Base-by-base conservation (phyloP, 2,113 vertebrate genomes). In the Pseudopipra pipra region DNA sequence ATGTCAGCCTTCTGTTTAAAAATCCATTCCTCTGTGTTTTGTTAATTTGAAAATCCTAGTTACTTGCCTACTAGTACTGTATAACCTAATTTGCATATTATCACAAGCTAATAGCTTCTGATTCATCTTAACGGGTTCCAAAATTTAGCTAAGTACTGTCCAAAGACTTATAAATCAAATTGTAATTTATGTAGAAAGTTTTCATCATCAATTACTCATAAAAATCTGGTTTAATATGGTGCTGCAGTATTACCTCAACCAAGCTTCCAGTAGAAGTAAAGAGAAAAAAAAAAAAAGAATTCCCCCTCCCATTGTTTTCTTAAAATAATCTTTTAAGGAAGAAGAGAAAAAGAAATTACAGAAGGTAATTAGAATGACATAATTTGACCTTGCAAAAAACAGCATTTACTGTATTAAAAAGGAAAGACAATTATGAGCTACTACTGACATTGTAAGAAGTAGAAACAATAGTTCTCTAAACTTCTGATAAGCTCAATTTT, bases 401-500 rank as follows among this genome's bases (percentile, higher is more conserved):
- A 7, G 1, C 6, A 59, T 72, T 90, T 70, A 2, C 20, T 76
- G 4, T 46, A 62, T 62, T 70, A 80, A 65, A 91, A 87, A 52
- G 4, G 52, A 56, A 71, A 76, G 20, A 90, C 77, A 92, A 84
- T 19, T 0, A 77, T 62, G 51, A 92, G 24, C 58, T 85, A n/a
- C 33, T 92, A 33, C 56, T 75, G 73, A 39, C 61, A 33, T 78
- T 75, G 63, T 51, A 67, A 67, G 46, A 54, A 87, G 39, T 49
- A 90, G 58, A 89, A 92, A 82, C 49, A 91, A 68, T 75, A 66
- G 23, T 35, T 87, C 76, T 74, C n/a, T 72, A 75, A 85, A 35
- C 20, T 95, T 85, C 61, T 68, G 77, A 87, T 67, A 81, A 96
- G 20, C 70, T 75, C 12, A 44, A n/a, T 49, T 72, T 91, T 95